phyloP scores from a whole-genome alignment of 2,888 invertebrate genomes.

The Rotaria macrura region DNA sequence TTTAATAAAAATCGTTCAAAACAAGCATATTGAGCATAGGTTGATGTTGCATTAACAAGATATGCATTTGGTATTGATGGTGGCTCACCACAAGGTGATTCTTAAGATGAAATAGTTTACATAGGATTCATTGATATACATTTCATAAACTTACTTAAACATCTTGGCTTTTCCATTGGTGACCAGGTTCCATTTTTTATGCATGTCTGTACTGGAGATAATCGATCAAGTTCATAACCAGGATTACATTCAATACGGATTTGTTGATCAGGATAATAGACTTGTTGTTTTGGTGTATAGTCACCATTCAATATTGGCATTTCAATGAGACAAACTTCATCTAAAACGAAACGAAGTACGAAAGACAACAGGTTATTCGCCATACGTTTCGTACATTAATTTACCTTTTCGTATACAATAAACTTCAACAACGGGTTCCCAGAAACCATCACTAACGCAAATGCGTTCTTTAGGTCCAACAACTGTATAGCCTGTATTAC shows the following conservation, averaged over 20 bases:
- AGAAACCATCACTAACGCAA: slow-evolving; percentile 33
- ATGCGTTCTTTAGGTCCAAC: slow-evolving; percentile 29
- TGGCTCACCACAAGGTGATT: slow-evolving; percentile 28
- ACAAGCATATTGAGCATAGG: not conserved
- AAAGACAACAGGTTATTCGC: no score
- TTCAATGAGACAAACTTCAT: not conserved
- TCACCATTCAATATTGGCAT: not conserved
- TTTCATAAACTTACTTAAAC: not conserved
- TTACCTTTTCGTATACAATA: slow-evolving; percentile 9
- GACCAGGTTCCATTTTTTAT: slow-evolving; percentile 5
- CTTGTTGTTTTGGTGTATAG: not conserved
- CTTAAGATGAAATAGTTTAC: not conserved
- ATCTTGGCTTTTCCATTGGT: not conserved
- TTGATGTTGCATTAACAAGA: not conserved
- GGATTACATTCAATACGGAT: not conserved
- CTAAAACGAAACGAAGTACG: not conserved
- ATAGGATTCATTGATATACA: not conserved
- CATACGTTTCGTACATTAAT: no score
- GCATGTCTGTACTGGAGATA: not conserved
- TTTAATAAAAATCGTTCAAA: not conserved
- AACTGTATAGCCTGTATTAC: slow-evolving; percentile 25
- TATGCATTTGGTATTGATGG: slow-evolving; percentile 27
- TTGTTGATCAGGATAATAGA: slow-evolving; percentile 9
- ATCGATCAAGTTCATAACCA: not conserved
- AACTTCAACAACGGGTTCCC: slow-evolving; percentile 22